Percentiles rank a stretch among this genome's conserved stretches.
Evolutionary conservation across 2,797 vertebrate species (phyloP).

Genomic region (Rhinella marina): DNA sequence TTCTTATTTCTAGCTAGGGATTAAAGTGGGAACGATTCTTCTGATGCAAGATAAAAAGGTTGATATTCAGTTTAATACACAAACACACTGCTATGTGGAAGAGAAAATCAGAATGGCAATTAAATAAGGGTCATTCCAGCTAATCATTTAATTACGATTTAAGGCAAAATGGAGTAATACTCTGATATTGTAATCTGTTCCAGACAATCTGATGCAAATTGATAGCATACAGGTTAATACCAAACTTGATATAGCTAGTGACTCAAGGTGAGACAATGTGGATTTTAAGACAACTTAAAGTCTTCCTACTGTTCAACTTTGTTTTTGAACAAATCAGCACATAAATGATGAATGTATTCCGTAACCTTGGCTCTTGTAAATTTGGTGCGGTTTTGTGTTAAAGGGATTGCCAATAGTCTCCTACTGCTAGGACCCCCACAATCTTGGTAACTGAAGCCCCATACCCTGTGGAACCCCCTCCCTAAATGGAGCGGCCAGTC

Average conservation of each 20-base stretch:
- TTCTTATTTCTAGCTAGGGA: slow-evolving; percentile 64
- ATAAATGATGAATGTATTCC: not conserved
- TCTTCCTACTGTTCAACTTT: not conserved
- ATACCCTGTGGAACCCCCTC: no score
- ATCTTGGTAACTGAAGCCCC: no score
- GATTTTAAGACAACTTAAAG: not conserved
- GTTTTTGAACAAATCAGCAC: not conserved
- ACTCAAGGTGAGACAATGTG: not conserved
- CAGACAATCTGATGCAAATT: slow-evolving; percentile 32
- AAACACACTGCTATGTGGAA: slow-evolving; percentile 46
- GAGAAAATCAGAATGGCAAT: slow-evolving; percentile 57
- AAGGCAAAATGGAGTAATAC: slow-evolving; percentile 16
- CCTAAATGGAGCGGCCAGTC: no score
- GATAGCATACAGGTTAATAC: slow-evolving; percentile 9
- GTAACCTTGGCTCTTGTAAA: no score
- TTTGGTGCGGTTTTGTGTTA: no score
- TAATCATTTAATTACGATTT: slow-evolving; percentile 56
- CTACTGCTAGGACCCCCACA: no score
- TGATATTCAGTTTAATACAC: slow-evolving; percentile 59
- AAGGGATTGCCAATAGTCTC: no score
- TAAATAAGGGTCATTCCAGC: slow-evolving; percentile 41
- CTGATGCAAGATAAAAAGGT: slow-evolving; percentile 62
- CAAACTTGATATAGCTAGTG: not conserved
- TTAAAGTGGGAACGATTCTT: slow-evolving; percentile 65
- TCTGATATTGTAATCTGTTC: slow-evolving; percentile 26